Conservation (phyloP, 2,888 invertebrate genomes). For the Aricia artaxerxes region DNA sequence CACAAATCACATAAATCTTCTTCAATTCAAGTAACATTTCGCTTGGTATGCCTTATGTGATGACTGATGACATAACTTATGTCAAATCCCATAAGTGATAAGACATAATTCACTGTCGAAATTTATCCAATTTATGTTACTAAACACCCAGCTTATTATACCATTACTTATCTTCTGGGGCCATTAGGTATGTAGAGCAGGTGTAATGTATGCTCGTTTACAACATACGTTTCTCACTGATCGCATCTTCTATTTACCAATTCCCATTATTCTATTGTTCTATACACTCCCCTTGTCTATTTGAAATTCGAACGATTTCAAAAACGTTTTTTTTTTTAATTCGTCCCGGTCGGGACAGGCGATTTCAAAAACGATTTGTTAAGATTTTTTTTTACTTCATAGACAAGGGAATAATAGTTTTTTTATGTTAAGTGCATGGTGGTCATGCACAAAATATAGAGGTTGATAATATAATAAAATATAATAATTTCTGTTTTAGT, state of each 20-base stretch:
- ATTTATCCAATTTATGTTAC: not conserved
- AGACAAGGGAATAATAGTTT: not conserved
- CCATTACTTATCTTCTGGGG: slow-evolving; percentile 3
- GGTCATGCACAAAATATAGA: too few relatives aligned
- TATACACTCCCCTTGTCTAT: slow-evolving; percentile 8
- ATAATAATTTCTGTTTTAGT: not conserved
- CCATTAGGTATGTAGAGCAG: slow-evolving; percentile 14
- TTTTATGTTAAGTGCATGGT: not conserved
- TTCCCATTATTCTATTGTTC: slow-evolving; percentile 20
- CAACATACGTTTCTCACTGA: slow-evolving; percentile 12
- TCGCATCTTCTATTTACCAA: slow-evolving; percentile 15
- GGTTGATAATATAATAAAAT: too few relatives aligned
- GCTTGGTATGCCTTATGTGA: too few relatives aligned
- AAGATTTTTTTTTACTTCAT: not conserved
- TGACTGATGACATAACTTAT: too few relatives aligned
- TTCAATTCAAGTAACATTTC: too few relatives aligned
- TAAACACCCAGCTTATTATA: not conserved
- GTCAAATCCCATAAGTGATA: too few relatives aligned
- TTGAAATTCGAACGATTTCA: not conserved
- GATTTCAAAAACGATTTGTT: slow-evolving; percentile 3
- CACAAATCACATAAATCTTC: not conserved
- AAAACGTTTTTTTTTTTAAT: not conserved
- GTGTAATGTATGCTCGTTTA: slow-evolving; percentile 15
- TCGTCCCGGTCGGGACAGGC: too few relatives aligned
- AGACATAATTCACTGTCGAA: too few relatives aligned